phyloP scores from a whole-genome alignment of 2,113 vertebrate genomes.

The Chaetodon trifascialis region DNA sequence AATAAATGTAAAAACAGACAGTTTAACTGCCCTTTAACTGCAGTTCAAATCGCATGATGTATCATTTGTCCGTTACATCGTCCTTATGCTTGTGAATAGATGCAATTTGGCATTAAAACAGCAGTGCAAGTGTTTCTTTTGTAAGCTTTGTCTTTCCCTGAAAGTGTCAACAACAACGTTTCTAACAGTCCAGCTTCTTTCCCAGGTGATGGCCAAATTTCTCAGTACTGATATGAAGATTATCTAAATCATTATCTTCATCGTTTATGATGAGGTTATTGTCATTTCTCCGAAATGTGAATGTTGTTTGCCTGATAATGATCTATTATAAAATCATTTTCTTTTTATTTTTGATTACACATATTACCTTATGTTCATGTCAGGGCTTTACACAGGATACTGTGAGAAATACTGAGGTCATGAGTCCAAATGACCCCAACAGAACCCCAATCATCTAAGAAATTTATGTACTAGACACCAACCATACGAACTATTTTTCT shows the following conservation, averaged over 20 bases:
- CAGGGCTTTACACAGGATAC: background rate
- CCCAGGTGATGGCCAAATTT: background rate
- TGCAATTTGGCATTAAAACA: constrained; percentile 58
- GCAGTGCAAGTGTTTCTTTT: constrained; percentile 32
- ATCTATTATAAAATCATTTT: too few species aligned
- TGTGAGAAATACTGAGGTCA: background rate
- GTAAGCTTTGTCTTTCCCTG: constrained; percentile 31
- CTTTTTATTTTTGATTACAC: background rate
- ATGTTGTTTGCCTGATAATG: too few species aligned
- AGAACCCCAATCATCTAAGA: background rate
- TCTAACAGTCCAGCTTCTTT: background rate
- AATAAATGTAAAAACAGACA: constrained; percentile 3
- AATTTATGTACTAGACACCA: background rate
- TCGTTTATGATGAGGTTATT: too few species aligned
- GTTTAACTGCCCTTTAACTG: constrained; percentile 22
- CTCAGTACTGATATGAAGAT: too few species aligned
- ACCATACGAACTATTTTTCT: background rate
- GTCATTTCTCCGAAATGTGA: too few species aligned
- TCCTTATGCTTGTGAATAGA: constrained; percentile 50
- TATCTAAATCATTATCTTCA: too few species aligned
- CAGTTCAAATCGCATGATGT: constrained; percentile 38
- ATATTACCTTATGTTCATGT: background rate
- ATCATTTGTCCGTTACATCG: constrained; percentile 21
- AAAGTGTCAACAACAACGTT: background rate
- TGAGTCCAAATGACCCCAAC: background rate